Evolutionary conservation across 2,797 vertebrate genomes (phyloP).

Genomic region (Muscicapa striata): DNA sequence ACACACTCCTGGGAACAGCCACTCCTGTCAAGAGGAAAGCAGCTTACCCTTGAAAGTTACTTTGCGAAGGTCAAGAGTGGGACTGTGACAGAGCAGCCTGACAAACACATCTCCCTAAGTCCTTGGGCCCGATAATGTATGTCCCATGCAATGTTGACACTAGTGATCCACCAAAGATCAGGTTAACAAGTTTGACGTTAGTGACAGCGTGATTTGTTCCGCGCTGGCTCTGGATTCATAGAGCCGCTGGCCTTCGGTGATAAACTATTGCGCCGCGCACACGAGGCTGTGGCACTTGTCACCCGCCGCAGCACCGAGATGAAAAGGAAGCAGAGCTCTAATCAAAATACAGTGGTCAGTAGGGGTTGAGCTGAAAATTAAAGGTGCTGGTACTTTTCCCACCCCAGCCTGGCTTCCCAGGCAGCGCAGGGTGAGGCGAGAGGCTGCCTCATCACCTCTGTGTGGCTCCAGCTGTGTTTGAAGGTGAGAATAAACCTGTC

Average conservation of each 20-base stretch:
- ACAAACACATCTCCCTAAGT: constrained; percentile 77
- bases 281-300: constrained; percentile 62
- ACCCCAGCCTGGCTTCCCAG: not conserved
- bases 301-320: not conserved
- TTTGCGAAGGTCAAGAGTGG: constrained; percentile 76
- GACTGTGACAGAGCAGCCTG: constrained; percentile 76
- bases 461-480: accelerated
- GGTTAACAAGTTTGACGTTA: constrained; percentile 79
- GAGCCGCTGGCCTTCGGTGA: constrained; percentile 66
- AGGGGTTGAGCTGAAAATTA: constrained; percentile 45
- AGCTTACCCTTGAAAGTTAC: constrained; percentile 76
- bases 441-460: accelerated
- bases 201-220: constrained; percentile 72
- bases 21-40: not conserved
- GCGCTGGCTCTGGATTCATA: constrained; percentile 54
- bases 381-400: constrained; percentile 42
- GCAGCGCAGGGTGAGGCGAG: not conserved
- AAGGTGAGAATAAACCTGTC: not conserved
- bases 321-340: constrained; percentile 58
- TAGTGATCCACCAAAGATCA: constrained; percentile 71
- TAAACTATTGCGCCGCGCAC: constrained; percentile 51
- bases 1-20: not conserved
- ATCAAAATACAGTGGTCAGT: constrained; percentile 59
- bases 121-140: constrained; percentile 84
- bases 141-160: constrained; percentile 75